Base-by-base conservation (phyloP, 2,113 vertebrate species). In the Chamaetylas fuelleborni region DNA sequence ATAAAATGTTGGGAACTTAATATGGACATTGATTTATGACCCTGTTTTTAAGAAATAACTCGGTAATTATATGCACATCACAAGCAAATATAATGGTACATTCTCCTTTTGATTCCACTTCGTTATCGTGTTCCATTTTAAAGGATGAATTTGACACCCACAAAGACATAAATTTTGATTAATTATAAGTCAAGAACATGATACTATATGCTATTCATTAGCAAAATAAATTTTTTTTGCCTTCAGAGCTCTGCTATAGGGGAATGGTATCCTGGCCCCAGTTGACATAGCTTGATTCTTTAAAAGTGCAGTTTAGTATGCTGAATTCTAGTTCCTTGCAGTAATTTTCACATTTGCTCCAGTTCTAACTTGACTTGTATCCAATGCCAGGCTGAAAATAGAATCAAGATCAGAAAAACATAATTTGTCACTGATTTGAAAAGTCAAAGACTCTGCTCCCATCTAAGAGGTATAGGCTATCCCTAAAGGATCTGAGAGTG, bases 341-440 rank as follows among this genome's bases (percentile, higher is more conserved):
- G 77, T 54, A 78, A 29, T 93, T 93, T 91, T 94, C 76, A 90
- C 66, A 84, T 95, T 95, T 97, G 66, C 77, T 96, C 70, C 70
- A 92, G 31, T 96, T 95, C 54, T 85, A 6, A 89, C 81, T 96
- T 93, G 93, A 94, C 73, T 96, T 91, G 54, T 93, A 43, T 93
- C 93, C 93, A 96, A 69, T 66, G 56, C 36, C 5, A 72, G 50
- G 20, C 91, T 94, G 81, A 92, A 96, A 96, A 92, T 95, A 96
- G 94, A 92, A 90, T 74, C 60, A 67, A 95, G 95, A 90, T 92
- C 66, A 83, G 45, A 24, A 80, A 93, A 76, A 78, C 19, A 34
- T 57, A 61, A 56, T 33, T 81, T 85, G 58, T 94, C 64, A 81
- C 76, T 79, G 74, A 81, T 93, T 94, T 84, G 56, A 90, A 81